phyloP scores from a whole-genome alignment of 2,797 vertebrate species.

The Nannoperca obscura region DNA sequence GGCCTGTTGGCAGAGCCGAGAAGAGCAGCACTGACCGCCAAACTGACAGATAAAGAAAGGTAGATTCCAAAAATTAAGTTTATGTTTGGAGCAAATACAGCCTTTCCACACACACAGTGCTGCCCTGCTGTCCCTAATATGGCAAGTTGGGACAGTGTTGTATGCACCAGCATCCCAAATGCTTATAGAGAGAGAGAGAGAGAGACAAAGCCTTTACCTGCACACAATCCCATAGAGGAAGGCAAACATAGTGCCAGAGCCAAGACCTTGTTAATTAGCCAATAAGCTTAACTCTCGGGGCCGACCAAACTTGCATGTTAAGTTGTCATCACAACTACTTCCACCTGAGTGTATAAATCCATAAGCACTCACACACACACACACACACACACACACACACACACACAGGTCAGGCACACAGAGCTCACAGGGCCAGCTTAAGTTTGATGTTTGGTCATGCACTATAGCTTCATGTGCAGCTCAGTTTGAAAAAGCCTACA shows the following conservation, averaged over 20 bases:
- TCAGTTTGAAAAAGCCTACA: conserved; percentile 15
- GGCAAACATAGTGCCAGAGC: conserved; percentile 66
- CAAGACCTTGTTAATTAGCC: conserved; percentile 69
- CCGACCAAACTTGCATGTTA: conserved; percentile 58
- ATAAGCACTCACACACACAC: conserved; percentile 27
- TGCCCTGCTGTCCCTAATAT: background rate
- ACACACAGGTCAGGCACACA: conserved; percentile 14
- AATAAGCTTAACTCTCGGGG: conserved; percentile 60
- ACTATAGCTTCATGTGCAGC: conserved; percentile 27
- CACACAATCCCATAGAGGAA: conserved; percentile 58
- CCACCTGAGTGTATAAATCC: conserved; percentile 55
- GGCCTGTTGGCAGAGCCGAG: conserved; percentile 31
- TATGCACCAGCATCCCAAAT: conserved; percentile 9
- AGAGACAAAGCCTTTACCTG: conserved; percentile 38
- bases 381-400: conserved; percentile 33
- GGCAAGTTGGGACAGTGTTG: background rate
- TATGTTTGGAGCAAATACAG: conserved; percentile 8
- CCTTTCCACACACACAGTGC: background rate
- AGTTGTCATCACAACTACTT: conserved; percentile 70
- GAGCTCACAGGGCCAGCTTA: conserved; percentile 6
- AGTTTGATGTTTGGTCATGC: conserved; percentile 17
- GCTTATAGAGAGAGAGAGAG: conserved; percentile 15
- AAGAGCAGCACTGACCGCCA: conserved; percentile 30
- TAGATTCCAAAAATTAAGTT: conserved; percentile 12
- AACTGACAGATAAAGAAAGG: background rate